Evolutionary conservation across 2,888 invertebrate species (phyloP).

Genomic region (Himalopsyche anomala): DNA sequence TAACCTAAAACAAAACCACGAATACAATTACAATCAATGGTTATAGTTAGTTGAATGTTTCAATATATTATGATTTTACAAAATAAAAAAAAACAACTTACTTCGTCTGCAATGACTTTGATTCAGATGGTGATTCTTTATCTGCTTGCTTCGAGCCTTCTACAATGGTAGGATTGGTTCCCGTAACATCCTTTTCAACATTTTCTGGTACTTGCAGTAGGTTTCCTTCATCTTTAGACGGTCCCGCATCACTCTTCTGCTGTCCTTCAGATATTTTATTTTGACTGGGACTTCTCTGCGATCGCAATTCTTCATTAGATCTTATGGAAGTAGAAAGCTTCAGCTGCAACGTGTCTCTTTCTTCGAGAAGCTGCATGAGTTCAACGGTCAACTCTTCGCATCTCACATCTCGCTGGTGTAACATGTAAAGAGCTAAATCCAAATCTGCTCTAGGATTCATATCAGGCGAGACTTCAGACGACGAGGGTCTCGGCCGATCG

Average conservation of each 20-base stretch:
- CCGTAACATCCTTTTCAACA: neutral
- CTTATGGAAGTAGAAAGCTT: slow-evolving; percentile 88
- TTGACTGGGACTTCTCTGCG: slow-evolving; percentile 64
- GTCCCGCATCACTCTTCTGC: neutral
- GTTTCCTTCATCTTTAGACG: neutral
- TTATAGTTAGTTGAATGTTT: too few relatives aligned
- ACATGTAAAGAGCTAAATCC: slow-evolving; percentile 88
- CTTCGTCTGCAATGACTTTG: slow-evolving; percentile 58
- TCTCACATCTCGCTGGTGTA: slow-evolving; percentile 90
- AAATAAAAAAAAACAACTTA: slow-evolving; percentile 48
- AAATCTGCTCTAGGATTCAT: slow-evolving; percentile 80
- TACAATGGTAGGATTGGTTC: slow-evolving; percentile 3
- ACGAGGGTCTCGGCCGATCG: slow-evolving; percentile 57
- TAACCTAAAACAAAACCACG: slow-evolving; percentile 75
- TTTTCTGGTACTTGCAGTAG: neutral
- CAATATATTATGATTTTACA: neutral
- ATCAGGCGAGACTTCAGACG: slow-evolving; percentile 66
- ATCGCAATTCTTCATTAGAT: slow-evolving; percentile 81
- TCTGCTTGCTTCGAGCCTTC: slow-evolving; percentile 13
- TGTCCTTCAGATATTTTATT: slow-evolving; percentile 16
- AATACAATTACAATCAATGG: too few relatives aligned
- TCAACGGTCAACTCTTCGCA: slow-evolving; percentile 92
- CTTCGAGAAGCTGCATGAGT: slow-evolving; percentile 88
- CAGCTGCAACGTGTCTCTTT: slow-evolving; percentile 89
- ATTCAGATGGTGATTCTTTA: slow-evolving; percentile 47